Conservation (phyloP, 2,888 invertebrate genomes). For the Drosophila mimica region DNA sequence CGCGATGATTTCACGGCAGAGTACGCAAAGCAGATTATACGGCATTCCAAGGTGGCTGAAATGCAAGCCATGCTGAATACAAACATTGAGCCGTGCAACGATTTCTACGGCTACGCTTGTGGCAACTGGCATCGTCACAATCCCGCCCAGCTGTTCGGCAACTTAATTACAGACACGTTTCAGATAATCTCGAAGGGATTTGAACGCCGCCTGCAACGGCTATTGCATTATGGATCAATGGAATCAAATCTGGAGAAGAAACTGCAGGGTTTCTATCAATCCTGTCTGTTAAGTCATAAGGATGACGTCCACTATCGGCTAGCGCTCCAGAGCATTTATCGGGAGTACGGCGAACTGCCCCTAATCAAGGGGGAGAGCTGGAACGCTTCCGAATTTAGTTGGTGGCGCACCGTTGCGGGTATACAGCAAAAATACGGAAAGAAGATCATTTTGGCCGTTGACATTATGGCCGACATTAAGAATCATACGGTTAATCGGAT, state of each 20-base stretch:
- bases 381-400: slow-evolving; percentile 67
- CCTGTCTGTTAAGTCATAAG: slow-evolving; percentile 61
- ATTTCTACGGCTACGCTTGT: slow-evolving; percentile 93
- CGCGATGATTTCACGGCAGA: slow-evolving; percentile 47
- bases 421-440: slow-evolving; percentile 76
- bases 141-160: slow-evolving; percentile 70
- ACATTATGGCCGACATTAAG: slow-evolving; percentile 69
- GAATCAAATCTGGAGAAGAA: slow-evolving; percentile 59
- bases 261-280: slow-evolving; percentile 75
- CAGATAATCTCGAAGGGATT: slow-evolving; percentile 66
- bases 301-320: slow-evolving; percentile 61
- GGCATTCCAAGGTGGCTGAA: slow-evolving; percentile 88
- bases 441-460: slow-evolving; percentile 71
- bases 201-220: slow-evolving; percentile 56
- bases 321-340: slow-evolving; percentile 55
- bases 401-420: slow-evolving; percentile 75
- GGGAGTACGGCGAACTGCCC: slow-evolving; percentile 75
- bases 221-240: slow-evolving; percentile 42
- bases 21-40: slow-evolving; percentile 85
- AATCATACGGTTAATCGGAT: slow-evolving; percentile 67
- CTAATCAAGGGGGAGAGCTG: slow-evolving; percentile 48
- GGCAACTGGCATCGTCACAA: slow-evolving; percentile 89
- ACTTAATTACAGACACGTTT: slow-evolving; percentile 70
- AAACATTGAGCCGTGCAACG: slow-evolving; percentile 90
- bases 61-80: slow-evolving; percentile 91